phyloP scores from a whole-genome alignment of 2,888 invertebrate species.

The Leuctra nigra region DNA sequence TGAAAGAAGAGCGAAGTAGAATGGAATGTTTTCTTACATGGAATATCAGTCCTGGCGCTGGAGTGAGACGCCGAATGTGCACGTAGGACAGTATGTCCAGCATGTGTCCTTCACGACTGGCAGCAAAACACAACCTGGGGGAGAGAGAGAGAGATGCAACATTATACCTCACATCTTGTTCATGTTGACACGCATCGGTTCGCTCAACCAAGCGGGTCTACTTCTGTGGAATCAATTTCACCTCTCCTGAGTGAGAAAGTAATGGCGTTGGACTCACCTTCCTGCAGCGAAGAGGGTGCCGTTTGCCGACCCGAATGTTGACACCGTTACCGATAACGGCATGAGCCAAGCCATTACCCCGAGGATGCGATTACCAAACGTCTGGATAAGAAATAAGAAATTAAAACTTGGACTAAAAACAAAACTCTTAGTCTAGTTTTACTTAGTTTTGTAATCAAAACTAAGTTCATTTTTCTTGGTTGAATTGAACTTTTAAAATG shows the following conservation, averaged over 20 bases:
- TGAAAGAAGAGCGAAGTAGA: too few species aligned
- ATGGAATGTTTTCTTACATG: constrained; percentile 70
- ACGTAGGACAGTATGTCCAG: constrained; percentile 87
- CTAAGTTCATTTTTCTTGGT: too few species aligned
- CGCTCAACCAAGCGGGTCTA: too few species aligned
- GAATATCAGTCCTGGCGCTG: constrained; percentile 92
- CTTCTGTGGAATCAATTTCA: too few species aligned
- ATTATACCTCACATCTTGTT: too few species aligned
- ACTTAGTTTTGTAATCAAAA: too few species aligned
- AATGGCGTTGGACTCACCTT: constrained; percentile 57
- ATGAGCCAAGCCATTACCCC: constrained; percentile 88
- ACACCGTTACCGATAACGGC: constrained; percentile 87
- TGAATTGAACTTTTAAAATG: too few species aligned
- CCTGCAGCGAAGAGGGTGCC: constrained; percentile 91
- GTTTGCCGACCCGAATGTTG: constrained; percentile 90
- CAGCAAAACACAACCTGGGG: constrained; percentile 77
- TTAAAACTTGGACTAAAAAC: too few species aligned
- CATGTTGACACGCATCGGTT: too few species aligned
- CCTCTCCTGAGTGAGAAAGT: too few species aligned
- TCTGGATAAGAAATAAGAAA: constrained; percentile 41
- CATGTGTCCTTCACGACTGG: constrained; percentile 88
- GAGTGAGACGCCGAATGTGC: constrained; percentile 83
- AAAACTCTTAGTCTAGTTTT: too few species aligned
- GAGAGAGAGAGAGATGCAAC: background rate
- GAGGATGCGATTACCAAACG: constrained; percentile 81